Percentiles rank a stretch among this genome's conserved stretches.
Conservation (phyloP, 53 echinoderm and acorn worm species). For the Actinopyga echinites region DNA sequence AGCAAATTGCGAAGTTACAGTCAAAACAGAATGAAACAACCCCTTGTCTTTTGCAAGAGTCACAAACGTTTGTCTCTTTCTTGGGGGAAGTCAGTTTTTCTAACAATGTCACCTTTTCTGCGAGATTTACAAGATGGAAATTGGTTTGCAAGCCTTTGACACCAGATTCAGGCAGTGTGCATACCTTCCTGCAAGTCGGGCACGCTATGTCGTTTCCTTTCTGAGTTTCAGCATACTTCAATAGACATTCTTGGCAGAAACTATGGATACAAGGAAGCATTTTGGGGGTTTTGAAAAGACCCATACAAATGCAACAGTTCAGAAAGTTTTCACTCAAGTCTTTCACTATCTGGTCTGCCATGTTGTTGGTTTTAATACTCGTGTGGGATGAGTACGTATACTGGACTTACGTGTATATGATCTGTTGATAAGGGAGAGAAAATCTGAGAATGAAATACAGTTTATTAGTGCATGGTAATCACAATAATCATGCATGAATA, state of each 20-base stretch:
- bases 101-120: not conserved
- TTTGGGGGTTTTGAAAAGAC: not conserved
- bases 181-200: not conserved
- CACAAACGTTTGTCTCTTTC: not conserved
- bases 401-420: no score
- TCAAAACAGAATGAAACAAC: conserved; percentile 26
- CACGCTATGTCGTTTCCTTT: not conserved
- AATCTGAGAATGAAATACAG: no score
- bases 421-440: no score
- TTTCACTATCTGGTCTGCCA: no score
- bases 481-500: no score
- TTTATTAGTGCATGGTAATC: no score
- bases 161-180: not conserved
- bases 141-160: conserved; percentile 17
- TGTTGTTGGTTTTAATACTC: no score
- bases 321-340: conserved; percentile 17
- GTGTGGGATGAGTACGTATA: no score
- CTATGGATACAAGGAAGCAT: conserved; percentile 23
- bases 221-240: not conserved
- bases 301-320: conserved; percentile 16
- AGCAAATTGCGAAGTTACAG: conserved; percentile 15
- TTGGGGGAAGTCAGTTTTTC: conserved; percentile 3
- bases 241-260: conserved; percentile 3
- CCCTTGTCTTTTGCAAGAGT: not conserved
- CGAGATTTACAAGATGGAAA: conserved; percentile 5